Evolutionary conservation across 2,888 invertebrate genomes (phyloP), one percentile per base, ranked within the genome.

Genomic region (Creontiades dilutus): DNA sequence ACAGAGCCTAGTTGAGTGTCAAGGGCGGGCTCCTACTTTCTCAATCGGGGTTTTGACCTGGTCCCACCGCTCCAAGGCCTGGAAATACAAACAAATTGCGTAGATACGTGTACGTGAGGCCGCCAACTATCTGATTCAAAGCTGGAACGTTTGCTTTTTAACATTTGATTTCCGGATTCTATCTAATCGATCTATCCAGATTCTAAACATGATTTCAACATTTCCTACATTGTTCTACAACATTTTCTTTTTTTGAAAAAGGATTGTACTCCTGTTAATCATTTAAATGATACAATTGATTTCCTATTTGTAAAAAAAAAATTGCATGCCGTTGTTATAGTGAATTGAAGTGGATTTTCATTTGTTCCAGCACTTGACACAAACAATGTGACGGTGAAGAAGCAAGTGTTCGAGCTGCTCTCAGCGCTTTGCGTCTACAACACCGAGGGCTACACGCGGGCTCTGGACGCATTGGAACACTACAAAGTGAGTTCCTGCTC

Each of bases 381-480:
- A 75, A 96, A 96, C 92, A 98, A 98, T 93, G 96, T 96, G 88
- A 96, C 97, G 91, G 98, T 99, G 92, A 98, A 98, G 95, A 98
- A 98, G 94, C 98, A 98, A 95, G 98, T 99, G 93, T 97, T 99
- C 94, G 98, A 99, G 94, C 94, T 99, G 91, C 95, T 99, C 92
- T 98, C 98, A 88, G 98, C 98, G 48, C 94, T 99, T 90, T 98
- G 98, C 93, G 98, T 98, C 90, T 98, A 99, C 95, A 98, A 97
- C 93, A 95, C 96, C 90, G 98, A 98, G 92, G 98, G 98, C 86
- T 97, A 97, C 93, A 95, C 96, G 91, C 95, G 98, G 92, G 97
- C 97, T 89, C 95, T 98, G 92, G 97, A 98, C 93, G 97, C 98
- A 55, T 95, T 99, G 92, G 97, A 98, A 93, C 96, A 97, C 93